Base-by-base conservation (phyloP, 2,888 invertebrate species). In the Uloborus plumipes region DNA sequence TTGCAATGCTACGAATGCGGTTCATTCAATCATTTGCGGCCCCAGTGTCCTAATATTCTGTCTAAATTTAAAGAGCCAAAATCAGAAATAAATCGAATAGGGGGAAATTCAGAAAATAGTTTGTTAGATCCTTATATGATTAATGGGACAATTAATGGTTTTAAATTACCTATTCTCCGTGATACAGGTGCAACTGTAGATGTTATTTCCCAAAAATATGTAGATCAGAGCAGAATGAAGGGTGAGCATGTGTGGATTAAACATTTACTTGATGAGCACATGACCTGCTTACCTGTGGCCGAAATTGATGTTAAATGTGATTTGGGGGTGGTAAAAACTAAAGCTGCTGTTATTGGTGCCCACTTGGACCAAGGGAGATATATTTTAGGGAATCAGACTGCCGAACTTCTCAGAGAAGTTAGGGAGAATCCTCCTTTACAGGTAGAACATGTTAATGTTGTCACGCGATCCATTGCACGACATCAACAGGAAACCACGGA, bases 111-210 rank as follows among this genome's bases (percentile, higher is more conserved):
- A 9, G 39, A 39, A 39, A 39, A 39, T 1, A 50, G 49, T 22
- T 20, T 64, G 18, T 16, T 75, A 14, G 58, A 39, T 13, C 75
- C 66, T 6, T 75, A 66, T 47, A 75, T 22, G 3, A 67, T 47
- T 31, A 22, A 15, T 15, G 76, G 69, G 15, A 59, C 53, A 51
- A 65, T 76, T 22, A 75, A 75, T 50, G 75, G 67, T 18, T 18
- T 59, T 6, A 65, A 59, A 31, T 67, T 75, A 61, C 20, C 26
- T 2, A 76, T 69, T 18, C 62, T 67, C 13, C 14, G 62, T 22
- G 58, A 76, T 18, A 69, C 76, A 20, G 69, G 76, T 13, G 69
- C 51, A 15, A 51, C 61, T 55, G 2, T 70, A 13, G 76, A 69
- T 61, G 22, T 76, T 1, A 26, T 76, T 14, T 62, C 50, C 20